Conservation (phyloP, 2,113 vertebrate genomes). For the Odocoileus hemionus region DNA sequence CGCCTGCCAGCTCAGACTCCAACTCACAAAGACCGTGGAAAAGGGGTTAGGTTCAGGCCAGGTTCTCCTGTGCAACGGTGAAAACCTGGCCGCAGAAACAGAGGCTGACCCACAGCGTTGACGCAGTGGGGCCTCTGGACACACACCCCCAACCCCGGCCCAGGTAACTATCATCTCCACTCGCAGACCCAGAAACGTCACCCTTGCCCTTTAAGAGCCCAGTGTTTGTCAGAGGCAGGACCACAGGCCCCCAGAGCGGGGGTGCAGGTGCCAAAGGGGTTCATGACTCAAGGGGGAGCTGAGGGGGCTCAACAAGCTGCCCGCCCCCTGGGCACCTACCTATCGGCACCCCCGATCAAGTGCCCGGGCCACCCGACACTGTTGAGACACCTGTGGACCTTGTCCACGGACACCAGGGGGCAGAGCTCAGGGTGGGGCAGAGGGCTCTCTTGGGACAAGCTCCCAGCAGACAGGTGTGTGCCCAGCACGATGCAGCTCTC, state of each 20-base stretch:
- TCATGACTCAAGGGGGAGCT: neutral
- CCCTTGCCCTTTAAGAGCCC: neutral
- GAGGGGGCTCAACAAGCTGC: too few relatives aligned
- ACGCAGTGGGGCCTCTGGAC: fast-evolving
- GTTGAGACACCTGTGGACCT: neutral
- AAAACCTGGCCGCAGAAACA: fast-evolving
- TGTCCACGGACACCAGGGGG: neutral
- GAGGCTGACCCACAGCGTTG: fast-evolving
- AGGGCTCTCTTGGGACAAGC: neutral
- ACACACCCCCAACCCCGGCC: too few relatives aligned
- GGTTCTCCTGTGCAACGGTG: fast-evolving
- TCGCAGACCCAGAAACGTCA: fast-evolving
- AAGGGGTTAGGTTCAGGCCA: fast-evolving
- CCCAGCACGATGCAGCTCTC: fast-evolving
- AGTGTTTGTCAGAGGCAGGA: fast-evolving
- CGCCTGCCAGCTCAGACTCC: neutral
- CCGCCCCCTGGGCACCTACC: neutral
- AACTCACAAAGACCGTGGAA: too few relatives aligned
- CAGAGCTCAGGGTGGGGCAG: fast-evolving
- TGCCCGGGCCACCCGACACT: neutral
- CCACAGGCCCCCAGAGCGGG: neutral
- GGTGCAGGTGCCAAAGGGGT: fast-evolving
- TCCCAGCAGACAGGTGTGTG: neutral
- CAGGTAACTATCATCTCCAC: neutral
- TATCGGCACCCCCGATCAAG: too few relatives aligned